Conservation (phyloP, 1,140 invertebrate genomes). For the Neodiprion lecontei region DNA sequence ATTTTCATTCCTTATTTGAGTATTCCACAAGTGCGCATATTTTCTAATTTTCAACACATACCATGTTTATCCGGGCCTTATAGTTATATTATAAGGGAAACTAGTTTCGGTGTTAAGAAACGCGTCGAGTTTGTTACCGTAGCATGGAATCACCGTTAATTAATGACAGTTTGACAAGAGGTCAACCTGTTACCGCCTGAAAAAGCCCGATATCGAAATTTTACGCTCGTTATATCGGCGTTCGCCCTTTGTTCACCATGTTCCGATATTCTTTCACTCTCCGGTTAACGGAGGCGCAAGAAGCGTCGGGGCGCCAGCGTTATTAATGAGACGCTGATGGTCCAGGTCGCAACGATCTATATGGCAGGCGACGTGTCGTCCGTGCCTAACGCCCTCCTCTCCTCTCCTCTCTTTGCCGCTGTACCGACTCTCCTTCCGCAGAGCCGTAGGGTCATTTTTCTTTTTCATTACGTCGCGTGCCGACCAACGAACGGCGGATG, state of each 20-base stretch:
- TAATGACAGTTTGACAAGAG: slow-evolving; percentile 33
- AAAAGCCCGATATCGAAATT: slow-evolving; percentile 30
- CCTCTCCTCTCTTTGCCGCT: not conserved
- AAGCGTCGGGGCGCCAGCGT: slow-evolving; percentile 34
- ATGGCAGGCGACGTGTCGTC: no score
- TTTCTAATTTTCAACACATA: no score
- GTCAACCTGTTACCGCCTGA: not conserved
- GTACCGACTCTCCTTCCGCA: no score
- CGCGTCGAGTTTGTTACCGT: no score
- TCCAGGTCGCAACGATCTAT: not conserved
- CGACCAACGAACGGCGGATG: no score
- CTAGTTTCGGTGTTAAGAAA: no score
- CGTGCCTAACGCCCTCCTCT: not conserved
- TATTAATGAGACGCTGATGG: slow-evolving; percentile 45
- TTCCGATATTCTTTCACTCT: not conserved
- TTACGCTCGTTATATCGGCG: slow-evolving; percentile 28
- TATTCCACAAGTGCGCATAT: no score
- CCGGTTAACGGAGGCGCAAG: slow-evolving; percentile 20
- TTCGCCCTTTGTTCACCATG: not conserved
- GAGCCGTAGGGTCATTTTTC: no score
- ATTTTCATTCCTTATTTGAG: no score
- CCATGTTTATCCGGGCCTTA: no score
- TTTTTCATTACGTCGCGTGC: no score
- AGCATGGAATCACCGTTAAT: not conserved
- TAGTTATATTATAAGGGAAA: no score